phyloP scores from a whole-genome alignment of 30 jellyfish, hydroid and myxozoan species.

The Aurelia coerulea region DNA sequence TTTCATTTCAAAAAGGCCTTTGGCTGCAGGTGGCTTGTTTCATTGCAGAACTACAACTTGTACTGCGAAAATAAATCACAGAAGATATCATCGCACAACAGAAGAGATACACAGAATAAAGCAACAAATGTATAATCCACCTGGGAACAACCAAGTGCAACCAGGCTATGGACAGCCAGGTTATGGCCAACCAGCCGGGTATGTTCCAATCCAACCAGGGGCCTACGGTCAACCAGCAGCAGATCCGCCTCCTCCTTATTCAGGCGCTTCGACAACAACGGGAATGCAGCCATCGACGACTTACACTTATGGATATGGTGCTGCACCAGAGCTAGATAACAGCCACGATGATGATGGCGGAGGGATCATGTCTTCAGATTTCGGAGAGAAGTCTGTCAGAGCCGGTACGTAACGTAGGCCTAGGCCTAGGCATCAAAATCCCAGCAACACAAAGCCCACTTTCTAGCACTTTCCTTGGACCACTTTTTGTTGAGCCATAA shows the following conservation, averaged over 20 bases:
- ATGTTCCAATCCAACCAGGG: neutral
- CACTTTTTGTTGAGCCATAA: neutral
- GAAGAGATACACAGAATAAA: too few relatives aligned
- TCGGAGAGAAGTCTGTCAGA: conserved; percentile 85
- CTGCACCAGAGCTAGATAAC: conserved; percentile 42
- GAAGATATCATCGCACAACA: too few relatives aligned
- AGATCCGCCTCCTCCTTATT: conserved; percentile 61
- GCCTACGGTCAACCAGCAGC: conserved; percentile 31
- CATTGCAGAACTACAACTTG: neutral
- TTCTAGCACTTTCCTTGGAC: neutral
- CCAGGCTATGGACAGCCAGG: conserved; percentile 64
- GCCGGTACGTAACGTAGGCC: conserved; percentile 57
- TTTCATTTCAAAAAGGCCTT: neutral
- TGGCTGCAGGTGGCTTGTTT: neutral
- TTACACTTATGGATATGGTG: conserved; percentile 59
- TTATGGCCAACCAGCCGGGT: conserved; percentile 47
- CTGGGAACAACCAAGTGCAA: neutral
- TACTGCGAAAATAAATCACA: too few relatives aligned
- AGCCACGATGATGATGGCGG: conserved; percentile 64
- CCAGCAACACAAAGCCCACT: too few relatives aligned
- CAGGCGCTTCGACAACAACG: conserved; percentile 45
- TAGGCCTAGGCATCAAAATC: too few relatives aligned
- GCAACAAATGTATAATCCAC: too few relatives aligned
- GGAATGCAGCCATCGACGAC: conserved; percentile 54
- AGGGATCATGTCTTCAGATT: conserved; percentile 69